phyloP scores from a whole-genome alignment of 1,140 invertebrate species.

The Tetramorium parvispinum region DNA sequence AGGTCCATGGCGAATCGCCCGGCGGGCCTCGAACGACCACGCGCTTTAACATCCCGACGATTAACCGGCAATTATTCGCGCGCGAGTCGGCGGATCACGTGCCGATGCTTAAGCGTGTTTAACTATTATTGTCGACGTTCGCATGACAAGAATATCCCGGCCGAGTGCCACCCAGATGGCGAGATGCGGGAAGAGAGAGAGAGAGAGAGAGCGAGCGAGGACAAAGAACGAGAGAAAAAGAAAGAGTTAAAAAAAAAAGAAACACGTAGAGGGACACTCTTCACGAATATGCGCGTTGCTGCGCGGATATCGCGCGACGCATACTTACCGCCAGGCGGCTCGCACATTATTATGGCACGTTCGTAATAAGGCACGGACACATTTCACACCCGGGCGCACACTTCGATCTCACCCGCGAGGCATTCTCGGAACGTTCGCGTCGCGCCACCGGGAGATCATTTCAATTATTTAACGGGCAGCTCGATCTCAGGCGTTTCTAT shows the following conservation, averaged over 20 bases:
- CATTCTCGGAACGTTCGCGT: conserved; percentile 53
- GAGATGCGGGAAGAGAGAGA: not conserved
- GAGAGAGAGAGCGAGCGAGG: not conserved
- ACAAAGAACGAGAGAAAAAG: not conserved
- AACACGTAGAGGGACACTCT: not conserved
- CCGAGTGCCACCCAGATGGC: conserved; percentile 79
- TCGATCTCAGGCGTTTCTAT: conserved; percentile 27
- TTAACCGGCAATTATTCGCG: conserved; percentile 73
- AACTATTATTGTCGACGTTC: conserved; percentile 79
- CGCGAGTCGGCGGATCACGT: conserved; percentile 76
- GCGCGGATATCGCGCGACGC: conserved; percentile 45
- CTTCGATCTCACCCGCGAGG: conserved; percentile 45
- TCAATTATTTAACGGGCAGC: conserved; percentile 58
- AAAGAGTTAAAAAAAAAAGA: not conserved
- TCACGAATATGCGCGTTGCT: conserved; percentile 63
- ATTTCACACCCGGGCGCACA: conserved; percentile 16
- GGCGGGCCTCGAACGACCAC: not conserved
- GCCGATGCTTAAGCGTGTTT: conserved; percentile 81
- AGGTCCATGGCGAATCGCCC: not conserved
- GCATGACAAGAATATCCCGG: conserved; percentile 82
- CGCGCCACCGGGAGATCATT: conserved; percentile 24
- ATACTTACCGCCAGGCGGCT: conserved; percentile 54
- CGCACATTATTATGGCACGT: conserved; percentile 56
- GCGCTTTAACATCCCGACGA: conserved; percentile 50
- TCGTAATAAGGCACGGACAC: conserved; percentile 32